Evolutionary conservation across 1,140 invertebrate species (phyloP), one percentile per base, ranked within the genome.

Genomic region (Macrocentrus cingulum): DNA sequence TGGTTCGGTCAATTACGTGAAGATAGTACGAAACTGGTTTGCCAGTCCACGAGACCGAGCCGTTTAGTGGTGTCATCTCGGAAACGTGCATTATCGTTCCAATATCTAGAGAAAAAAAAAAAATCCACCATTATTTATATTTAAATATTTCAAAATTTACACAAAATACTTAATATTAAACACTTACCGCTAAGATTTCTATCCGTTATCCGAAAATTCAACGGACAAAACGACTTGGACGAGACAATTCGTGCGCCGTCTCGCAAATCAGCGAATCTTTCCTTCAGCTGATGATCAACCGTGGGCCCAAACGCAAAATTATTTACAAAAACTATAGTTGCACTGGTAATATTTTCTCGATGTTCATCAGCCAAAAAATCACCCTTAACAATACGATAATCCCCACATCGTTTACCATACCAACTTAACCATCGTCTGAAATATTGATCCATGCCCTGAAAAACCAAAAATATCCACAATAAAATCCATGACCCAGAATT

Each of bases 31-130:
- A 94, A 62, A 99, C 95, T 42, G 95, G 94, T 80, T 96, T 97
- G 52, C 93, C 93, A 59, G 97, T 99, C 97, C 96, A 99, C 4
- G 95, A 98, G 32, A 99, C 96, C 3, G 94, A 97, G 63, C 95
- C 95, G 71, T 90, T 89, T 48, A 97, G 77, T 5, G 96, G 95
- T 58, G 93, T 90, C 87, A 98, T 91, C 80, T 97, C 94, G 42
- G 91, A 92, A 6, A 99, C 95, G 73, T 97, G 93, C 93, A 99
- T 97, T 69, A 99, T 99, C 36, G 95, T 97, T 53, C 95, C 96
- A 74, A 98, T 98, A 83, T 99, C 96, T 86, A 85, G 81, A 63
- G 86, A 9, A 22, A 55, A 56, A 59, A 39, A 23, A 15, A 34
- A 23, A 16, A 29, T 45, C 1, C 16, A 18, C 34, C 32, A 16